phyloP scores from a whole-genome alignment of 2,113 vertebrate genomes.

The Stomatorhinus ivindoensis region DNA sequence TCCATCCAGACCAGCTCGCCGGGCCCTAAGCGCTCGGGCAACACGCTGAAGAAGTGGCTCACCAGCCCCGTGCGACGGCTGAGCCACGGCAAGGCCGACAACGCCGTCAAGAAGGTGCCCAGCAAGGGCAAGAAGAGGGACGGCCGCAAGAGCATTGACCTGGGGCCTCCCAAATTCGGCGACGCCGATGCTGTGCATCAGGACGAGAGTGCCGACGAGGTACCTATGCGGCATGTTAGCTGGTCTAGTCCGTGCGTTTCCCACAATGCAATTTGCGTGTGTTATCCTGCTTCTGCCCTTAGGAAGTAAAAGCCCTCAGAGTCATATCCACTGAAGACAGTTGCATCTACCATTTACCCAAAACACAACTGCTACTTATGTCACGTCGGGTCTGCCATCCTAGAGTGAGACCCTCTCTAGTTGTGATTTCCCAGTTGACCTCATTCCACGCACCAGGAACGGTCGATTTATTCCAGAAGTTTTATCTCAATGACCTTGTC shows the following conservation, averaged over 20 bases:
- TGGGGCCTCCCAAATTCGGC: slow-evolving; percentile 70
- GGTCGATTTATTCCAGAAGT: background rate
- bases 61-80: slow-evolving; percentile 89
- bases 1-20: slow-evolving; percentile 86
- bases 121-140: slow-evolving; percentile 75
- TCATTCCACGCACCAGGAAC: background rate
- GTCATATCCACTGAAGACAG: background rate
- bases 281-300: background rate
- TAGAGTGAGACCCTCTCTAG: background rate
- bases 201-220: slow-evolving; percentile 84
- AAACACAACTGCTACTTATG: background rate
- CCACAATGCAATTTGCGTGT: background rate
- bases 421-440: background rate
- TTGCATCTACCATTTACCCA: background rate
- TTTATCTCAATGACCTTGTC: background rate
- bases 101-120: slow-evolving; percentile 79
- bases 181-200: slow-evolving; percentile 68
- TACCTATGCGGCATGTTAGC: slow-evolving; percentile 34
- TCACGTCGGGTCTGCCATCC: background rate
- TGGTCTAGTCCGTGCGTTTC: background rate
- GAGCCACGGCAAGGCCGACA: slow-evolving; percentile 78
- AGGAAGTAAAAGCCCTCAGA: background rate
- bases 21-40: slow-evolving; percentile 87
- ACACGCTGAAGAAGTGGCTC: slow-evolving; percentile 94
- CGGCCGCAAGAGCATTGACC: slow-evolving; percentile 78